These are phyloP conservation scores for Adelges cooleyi DNA, from an alignment of 1,140 invertebrate genomes.

Conservation along the genomic window DNA sequence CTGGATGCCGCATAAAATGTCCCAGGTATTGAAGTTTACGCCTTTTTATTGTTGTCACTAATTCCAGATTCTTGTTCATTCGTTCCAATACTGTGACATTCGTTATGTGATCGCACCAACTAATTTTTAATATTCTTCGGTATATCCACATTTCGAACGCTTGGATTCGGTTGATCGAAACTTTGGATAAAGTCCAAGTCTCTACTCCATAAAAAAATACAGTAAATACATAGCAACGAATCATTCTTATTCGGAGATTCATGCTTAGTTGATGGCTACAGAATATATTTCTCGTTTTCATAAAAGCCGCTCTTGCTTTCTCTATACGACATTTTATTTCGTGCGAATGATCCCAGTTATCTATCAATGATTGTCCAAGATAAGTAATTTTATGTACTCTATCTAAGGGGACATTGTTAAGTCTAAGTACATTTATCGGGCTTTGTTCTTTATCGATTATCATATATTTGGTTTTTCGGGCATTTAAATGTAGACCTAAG, in stretches of 20 bases:
- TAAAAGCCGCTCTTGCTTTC: constrained; percentile 14
- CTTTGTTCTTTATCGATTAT: constrained; percentile 1
- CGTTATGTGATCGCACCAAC: neutral
- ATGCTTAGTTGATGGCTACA: constrained; percentile 7
- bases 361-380: neutral
- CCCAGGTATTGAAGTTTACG: constrained; percentile 17
- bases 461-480: constrained; percentile 12
- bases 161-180: neutral
- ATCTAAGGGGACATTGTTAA: constrained; percentile 1
- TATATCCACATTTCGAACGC: constrained; percentile 21
- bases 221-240: constrained; percentile 24
- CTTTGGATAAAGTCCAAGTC: constrained; percentile 18
- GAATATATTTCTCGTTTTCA: constrained; percentile 11
- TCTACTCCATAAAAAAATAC: constrained; percentile 28
- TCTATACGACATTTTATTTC: constrained; percentile 27
- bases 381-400: constrained; percentile 2
- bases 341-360: neutral
- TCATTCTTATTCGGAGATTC: constrained; percentile 3
- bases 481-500: constrained; percentile 9
- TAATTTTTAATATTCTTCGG: neutral
- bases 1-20: constrained; percentile 13
- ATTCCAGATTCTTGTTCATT: constrained; percentile 11
- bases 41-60: constrained; percentile 1
- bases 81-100: too few species aligned
- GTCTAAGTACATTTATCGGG: neutral